A percentile compares a stretch with the other conserved stretches of the same genome.
Conservation (phyloP, 1,140 invertebrate genomes). For the Drosophila kohkoa region DNA sequence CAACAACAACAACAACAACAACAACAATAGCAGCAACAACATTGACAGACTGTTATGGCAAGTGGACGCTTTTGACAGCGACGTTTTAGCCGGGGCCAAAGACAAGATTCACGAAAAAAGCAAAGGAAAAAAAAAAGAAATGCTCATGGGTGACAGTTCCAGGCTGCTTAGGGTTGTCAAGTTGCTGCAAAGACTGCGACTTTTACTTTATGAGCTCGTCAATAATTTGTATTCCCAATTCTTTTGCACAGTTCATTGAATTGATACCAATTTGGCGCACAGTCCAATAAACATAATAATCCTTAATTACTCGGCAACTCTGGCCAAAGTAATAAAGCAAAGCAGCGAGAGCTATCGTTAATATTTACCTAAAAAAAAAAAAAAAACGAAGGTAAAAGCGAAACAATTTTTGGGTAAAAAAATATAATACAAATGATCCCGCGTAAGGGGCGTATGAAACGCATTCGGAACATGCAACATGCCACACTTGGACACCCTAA, state of each 20-base stretch:
- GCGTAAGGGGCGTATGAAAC: conserved; percentile 61
- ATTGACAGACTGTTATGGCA: conserved; percentile 51
- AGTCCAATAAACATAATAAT: not conserved
- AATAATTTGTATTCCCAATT: not conserved
- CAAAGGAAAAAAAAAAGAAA: conserved; percentile 18
- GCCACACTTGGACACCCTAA: conserved; percentile 10
- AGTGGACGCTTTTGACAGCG: conserved; percentile 76
- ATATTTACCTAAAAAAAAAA: conserved; percentile 49
- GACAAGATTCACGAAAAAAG: conserved; percentile 5
- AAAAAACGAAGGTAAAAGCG: conserved; percentile 31
- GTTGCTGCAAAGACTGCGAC: not conserved
- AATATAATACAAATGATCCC: conserved; percentile 58
- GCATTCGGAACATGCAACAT: conserved; percentile 50
- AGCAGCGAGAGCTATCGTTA: conserved; percentile 53
- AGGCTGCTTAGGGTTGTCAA: conserved; percentile 31
- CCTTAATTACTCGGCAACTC: conserved; percentile 28
- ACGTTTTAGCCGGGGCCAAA: conserved; percentile 55
- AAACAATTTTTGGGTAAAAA: conserved; percentile 26
- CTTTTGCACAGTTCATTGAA: not conserved
- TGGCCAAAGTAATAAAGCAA: conserved; percentile 5
- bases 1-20: not conserved
- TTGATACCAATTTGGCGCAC: not conserved
- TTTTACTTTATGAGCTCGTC: not conserved
- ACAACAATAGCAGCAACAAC: conserved; percentile 1
- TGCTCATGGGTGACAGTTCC: conserved; percentile 57